Percentiles rank a stretch among this genome's conserved stretches.
Conservation (phyloP, 2,797 vertebrate genomes). For the Rhabdophis nuchalis region DNA sequence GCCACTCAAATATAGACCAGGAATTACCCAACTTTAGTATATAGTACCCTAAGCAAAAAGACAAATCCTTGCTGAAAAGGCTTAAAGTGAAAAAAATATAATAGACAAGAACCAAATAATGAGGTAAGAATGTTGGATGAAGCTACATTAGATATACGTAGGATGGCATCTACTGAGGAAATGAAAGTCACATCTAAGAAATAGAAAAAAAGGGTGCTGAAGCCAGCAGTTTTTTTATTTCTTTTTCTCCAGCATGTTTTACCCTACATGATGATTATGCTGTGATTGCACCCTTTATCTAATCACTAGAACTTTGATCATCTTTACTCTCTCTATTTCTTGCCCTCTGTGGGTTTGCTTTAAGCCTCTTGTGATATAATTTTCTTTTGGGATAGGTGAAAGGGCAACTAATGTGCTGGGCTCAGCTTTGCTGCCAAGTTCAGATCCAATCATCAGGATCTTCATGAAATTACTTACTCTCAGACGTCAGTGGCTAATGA, state of each 20-base stretch:
- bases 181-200: not conserved
- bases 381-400: not conserved
- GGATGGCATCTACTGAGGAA: not conserved
- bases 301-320: slow-evolving; percentile 12
- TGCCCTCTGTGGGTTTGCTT: not conserved
- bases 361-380: not conserved
- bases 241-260: not conserved
- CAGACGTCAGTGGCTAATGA: not conserved
- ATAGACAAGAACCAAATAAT: not conserved
- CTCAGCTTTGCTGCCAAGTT: not conserved
- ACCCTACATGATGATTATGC: not conserved
- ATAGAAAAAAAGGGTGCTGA: not conserved
- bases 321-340: not conserved
- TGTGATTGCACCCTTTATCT: not conserved
- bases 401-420: not conserved
- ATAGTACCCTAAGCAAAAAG: not conserved
- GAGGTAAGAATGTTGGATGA: not conserved
- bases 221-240: not conserved
- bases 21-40: not conserved
- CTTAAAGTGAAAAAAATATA: not conserved
- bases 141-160: not conserved
- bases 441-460: not conserved
- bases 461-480: not conserved
- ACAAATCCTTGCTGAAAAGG: not conserved
- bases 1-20: not conserved